Evolutionary conservation across 2,797 vertebrate species (phyloP).

Genomic region (Pangasius macronema): DNA sequence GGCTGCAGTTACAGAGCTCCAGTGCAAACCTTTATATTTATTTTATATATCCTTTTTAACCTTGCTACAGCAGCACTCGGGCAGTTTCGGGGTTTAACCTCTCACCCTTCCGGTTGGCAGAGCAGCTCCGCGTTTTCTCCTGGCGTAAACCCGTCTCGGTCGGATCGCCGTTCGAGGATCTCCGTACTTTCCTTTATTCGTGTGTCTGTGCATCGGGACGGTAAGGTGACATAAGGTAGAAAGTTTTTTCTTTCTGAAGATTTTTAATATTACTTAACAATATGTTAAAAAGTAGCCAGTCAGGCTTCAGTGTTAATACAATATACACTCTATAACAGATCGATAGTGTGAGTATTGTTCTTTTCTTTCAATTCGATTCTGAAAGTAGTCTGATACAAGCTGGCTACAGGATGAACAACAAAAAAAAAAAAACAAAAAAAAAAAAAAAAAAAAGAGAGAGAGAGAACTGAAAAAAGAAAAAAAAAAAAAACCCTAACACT

Average conservation of each 20-base stretch:
- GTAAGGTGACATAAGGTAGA: no score
- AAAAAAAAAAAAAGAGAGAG: conserved; percentile 65
- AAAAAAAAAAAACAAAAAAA: conserved; percentile 58
- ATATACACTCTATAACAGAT: conserved; percentile 98
- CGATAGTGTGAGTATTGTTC: conserved; percentile 95
- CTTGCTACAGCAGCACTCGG: neutral
- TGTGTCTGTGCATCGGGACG: no score
- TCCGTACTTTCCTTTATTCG: no score
- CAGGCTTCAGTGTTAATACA: conserved; percentile 99
- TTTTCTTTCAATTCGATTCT: conserved; percentile 82
- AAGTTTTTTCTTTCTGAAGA: no score
- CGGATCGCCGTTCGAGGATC: neutral
- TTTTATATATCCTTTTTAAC: neutral
- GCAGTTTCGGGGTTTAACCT: neutral
- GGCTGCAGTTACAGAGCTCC: neutral
- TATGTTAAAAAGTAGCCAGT: conserved; percentile 99
- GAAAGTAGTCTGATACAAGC: conserved; percentile 95
- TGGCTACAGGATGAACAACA: conserved; percentile 91
- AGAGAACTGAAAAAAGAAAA: conserved; percentile 54
- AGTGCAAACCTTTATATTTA: neutral
- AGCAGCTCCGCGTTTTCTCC: neutral
- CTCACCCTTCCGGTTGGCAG: neutral
- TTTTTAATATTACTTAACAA: conserved; percentile 99
- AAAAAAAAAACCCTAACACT: conserved; percentile 88
- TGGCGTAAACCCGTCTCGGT: neutral